Evolutionary conservation across 2,888 invertebrate species (phyloP).

Genomic region (Yponomeuta evonymella): DNA sequence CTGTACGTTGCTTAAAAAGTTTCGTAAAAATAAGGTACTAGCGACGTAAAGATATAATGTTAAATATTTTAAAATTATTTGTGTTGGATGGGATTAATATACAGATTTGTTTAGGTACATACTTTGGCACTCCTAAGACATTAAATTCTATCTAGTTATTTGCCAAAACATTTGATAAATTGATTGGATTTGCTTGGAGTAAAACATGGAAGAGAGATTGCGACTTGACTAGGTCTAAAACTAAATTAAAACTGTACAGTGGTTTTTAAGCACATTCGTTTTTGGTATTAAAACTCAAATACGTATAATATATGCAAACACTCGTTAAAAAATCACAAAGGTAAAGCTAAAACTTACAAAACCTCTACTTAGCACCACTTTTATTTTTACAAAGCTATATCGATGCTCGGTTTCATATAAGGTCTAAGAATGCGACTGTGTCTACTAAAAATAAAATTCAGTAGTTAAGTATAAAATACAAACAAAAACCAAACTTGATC

Average conservation of each 20-base stretch:
- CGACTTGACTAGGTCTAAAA: constrained; percentile 57
- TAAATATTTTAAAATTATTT: constrained; percentile 1
- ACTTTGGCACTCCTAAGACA: constrained; percentile 14
- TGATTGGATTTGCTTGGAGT: constrained; percentile 14
- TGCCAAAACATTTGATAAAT: constrained; percentile 14
- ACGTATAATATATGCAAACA: not conserved
- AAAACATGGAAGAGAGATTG: constrained; percentile 5
- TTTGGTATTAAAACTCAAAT: constrained; percentile 57
- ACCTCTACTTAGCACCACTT: constrained; percentile 31
- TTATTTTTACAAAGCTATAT: constrained; percentile 15
- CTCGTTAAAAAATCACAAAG: not conserved
- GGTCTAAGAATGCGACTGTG: not conserved
- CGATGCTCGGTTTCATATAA: constrained; percentile 12
- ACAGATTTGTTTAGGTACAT: constrained; percentile 12
- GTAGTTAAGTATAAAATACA: not conserved
- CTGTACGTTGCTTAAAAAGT: constrained; percentile 30
- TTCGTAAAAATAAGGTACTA: constrained; percentile 25
- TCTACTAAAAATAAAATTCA: constrained; percentile 6
- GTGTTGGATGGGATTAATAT: not conserved
- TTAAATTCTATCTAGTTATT: constrained; percentile 4
- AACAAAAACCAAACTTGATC: not conserved
- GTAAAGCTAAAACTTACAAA: constrained; percentile 26
- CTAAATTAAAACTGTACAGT: constrained; percentile 46
- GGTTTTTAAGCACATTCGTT: constrained; percentile 51
- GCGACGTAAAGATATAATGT: constrained; percentile 20